Evolutionary conservation across 1,140 invertebrate species (phyloP).

Genomic region (Nixonia krombeini): DNA sequence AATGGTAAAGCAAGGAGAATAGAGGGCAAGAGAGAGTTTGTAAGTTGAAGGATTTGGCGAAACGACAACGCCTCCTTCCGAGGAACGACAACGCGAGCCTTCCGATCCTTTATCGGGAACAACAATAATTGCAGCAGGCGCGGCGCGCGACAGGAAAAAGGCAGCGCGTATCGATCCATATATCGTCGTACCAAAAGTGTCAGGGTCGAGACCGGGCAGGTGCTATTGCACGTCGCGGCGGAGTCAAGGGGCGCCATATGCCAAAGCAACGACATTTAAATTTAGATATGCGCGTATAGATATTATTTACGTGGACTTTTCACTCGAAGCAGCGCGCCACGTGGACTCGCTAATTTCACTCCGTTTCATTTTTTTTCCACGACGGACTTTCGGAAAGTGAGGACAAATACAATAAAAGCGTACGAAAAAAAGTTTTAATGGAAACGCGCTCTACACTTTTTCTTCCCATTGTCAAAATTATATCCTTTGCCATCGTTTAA

Average conservation of each 20-base stretch:
- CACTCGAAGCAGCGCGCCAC: constrained; percentile 29
- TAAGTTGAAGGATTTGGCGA: constrained; percentile 17
- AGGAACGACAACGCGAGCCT: too few species aligned
- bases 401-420: background rate
- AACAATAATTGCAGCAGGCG: constrained; percentile 24
- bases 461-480: background rate
- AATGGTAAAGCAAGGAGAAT: background rate
- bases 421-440: background rate
- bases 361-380: constrained; percentile 5
- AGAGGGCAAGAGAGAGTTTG: constrained; percentile 13
- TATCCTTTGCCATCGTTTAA: too few species aligned
- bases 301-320: constrained; percentile 48
- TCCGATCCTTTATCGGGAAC: constrained; percentile 31
- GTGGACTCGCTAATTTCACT: constrained; percentile 17
- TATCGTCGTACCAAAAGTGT: constrained; percentile 40
- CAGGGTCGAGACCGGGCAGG: constrained; percentile 43
- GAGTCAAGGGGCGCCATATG: constrained; percentile 32
- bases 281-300: constrained; percentile 36
- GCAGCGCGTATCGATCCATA: constrained; percentile 32
- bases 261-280: constrained; percentile 44
- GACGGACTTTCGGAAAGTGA: background rate
- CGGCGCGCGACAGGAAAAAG: constrained; percentile 21
- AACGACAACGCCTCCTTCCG: constrained; percentile 18
- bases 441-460: background rate
- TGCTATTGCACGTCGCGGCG: constrained; percentile 22